phyloP scores from a whole-genome alignment of 2,888 invertebrate genomes.

The Neoscelio sp. region DNA sequence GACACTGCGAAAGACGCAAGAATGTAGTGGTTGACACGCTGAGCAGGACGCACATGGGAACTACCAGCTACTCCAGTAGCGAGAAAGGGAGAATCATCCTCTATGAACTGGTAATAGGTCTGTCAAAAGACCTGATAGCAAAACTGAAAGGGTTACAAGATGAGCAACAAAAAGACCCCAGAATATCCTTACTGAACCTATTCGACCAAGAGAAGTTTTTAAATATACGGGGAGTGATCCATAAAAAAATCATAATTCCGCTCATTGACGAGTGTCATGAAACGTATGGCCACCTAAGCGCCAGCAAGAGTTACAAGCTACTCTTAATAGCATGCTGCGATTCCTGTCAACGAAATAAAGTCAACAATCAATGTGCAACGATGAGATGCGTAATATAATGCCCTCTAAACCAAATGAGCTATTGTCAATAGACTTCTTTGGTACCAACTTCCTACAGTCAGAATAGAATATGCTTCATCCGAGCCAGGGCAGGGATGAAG shows the following conservation, averaged over 20 bases:
- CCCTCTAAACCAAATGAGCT: constrained; percentile 18
- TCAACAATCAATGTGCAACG: background rate
- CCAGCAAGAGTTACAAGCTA: constrained; percentile 30
- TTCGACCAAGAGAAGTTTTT: background rate
- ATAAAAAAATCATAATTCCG: background rate
- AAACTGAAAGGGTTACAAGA: background rate
- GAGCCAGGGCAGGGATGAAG: constrained; percentile 2
- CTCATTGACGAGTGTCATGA: constrained; percentile 12
- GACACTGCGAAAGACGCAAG: constrained; percentile 16
- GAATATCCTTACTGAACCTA: background rate
- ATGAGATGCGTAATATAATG: constrained; percentile 16
- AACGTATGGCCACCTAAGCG: constrained; percentile 34
- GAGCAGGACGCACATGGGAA: too few relatives aligned
- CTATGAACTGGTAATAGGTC: background rate
- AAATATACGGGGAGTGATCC: background rate
- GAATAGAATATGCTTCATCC: too few relatives aligned
- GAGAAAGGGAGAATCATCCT: background rate
- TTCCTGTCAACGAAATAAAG: constrained; percentile 49
- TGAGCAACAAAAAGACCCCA: background rate
- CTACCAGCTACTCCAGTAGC: background rate
- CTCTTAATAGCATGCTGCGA: constrained; percentile 11
- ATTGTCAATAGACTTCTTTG: background rate
- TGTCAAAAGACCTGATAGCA: background rate
- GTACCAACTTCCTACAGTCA: too few relatives aligned
- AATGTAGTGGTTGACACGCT: constrained; percentile 11